phyloP scores from a whole-genome alignment of 2,888 invertebrate species.

The Lasius fuliginosus region DNA sequence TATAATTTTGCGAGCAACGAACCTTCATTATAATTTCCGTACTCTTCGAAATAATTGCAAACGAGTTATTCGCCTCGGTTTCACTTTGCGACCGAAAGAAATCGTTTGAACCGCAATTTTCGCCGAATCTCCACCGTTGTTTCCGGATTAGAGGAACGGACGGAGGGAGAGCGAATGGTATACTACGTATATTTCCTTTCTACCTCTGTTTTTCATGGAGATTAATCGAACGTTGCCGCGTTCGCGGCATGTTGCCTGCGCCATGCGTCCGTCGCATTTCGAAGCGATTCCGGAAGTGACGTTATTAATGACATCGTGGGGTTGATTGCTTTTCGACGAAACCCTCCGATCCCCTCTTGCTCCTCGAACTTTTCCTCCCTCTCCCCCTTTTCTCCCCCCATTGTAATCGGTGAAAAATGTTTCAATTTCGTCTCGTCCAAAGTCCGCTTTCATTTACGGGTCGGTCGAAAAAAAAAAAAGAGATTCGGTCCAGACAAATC shows the following conservation, averaged over 20 bases:
- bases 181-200: conserved; percentile 43
- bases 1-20: conserved; percentile 29
- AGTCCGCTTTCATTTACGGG: conserved; percentile 46
- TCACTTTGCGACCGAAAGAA: conserved; percentile 23
- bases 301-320: conserved; percentile 80
- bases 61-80: conserved; percentile 23
- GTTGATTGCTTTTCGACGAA: conserved; percentile 78
- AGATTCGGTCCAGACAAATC: conserved; percentile 35
- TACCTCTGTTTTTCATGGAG: conserved; percentile 63
- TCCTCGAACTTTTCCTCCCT: conserved; percentile 18
- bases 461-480: conserved; percentile 46
- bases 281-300: conserved; percentile 69
- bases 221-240: conserved; percentile 60
- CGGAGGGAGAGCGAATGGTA: neutral
- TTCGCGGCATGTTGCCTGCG: conserved; percentile 44
- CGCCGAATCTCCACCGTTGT: conserved; percentile 22
- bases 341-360: conserved; percentile 29
- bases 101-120: conserved; percentile 42
- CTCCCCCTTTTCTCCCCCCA: conserved; percentile 35
- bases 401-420: conserved; percentile 79
- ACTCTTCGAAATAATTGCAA: conserved; percentile 35
- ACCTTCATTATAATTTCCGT: conserved; percentile 14
- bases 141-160: conserved; percentile 1
- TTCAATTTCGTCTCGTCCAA: conserved; percentile 74
- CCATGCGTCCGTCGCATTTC: conserved; percentile 55